Percentiles rank a stretch among this genome's conserved stretches.
Evolutionary conservation across 2,888 invertebrate genomes (phyloP).

Genomic region (Exephanes ischioxanthus): DNA sequence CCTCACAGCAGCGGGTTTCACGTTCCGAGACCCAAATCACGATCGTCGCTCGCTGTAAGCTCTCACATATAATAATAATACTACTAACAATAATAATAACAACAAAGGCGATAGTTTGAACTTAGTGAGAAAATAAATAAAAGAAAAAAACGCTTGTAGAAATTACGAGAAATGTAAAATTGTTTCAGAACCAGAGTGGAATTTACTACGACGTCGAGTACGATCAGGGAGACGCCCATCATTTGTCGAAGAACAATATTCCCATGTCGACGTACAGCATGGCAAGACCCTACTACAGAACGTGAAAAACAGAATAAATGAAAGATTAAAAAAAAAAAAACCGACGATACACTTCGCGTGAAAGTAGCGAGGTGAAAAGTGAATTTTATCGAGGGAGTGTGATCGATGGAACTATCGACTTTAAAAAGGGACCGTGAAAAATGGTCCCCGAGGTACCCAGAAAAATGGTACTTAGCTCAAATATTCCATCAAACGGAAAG

Average conservation of each 20-base stretch:
- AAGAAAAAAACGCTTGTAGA: background rate
- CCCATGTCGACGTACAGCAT: conserved; percentile 94
- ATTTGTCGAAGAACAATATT: conserved; percentile 87
- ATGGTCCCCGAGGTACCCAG: conserved; percentile 13
- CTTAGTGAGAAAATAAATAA: conserved; percentile 4
- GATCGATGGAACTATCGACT: conserved; percentile 42
- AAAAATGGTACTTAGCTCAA: conserved; percentile 53
- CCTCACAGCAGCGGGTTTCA: conserved; percentile 88
- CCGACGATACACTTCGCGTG: background rate
- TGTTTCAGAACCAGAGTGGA: conserved; percentile 93
- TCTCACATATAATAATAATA: conserved; percentile 3
- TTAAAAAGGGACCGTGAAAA: conserved; percentile 5
- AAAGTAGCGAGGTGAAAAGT: conserved; percentile 39
- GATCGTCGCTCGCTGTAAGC: conserved; percentile 89
- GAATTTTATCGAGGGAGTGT: conserved; percentile 42
- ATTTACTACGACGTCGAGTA: conserved; percentile 97
- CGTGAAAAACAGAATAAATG: conserved; percentile 79
- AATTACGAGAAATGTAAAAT: background rate
- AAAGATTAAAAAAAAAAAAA: background rate
- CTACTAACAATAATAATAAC: background rate
- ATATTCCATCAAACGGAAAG: conserved; percentile 41
- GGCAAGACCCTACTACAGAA: conserved; percentile 89
- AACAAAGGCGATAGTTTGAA: background rate
- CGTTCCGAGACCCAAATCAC: conserved; percentile 93
- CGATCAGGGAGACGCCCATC: conserved; percentile 88